Evolutionary conservation across 2,888 invertebrate species (phyloP).

Genomic region (Acanthosoma haemorrhoidale): DNA sequence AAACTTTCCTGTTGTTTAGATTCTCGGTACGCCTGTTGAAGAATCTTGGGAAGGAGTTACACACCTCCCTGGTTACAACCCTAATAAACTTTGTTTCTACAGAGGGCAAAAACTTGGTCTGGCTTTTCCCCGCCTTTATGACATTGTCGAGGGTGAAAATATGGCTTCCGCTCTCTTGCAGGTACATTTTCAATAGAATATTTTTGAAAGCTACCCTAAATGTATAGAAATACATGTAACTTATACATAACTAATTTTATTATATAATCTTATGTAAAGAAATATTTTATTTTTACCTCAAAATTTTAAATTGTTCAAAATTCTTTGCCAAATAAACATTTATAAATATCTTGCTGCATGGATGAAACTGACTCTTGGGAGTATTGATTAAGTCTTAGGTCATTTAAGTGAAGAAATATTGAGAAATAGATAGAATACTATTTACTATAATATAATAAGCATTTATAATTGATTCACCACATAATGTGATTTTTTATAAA

Average conservation of each 20-base stretch:
- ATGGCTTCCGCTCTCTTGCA: slow-evolving; percentile 76
- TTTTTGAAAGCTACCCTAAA: neutral
- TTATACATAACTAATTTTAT: neutral
- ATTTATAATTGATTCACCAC: too few relatives aligned
- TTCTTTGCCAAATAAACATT: too few relatives aligned
- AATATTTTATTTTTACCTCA: too few relatives aligned
- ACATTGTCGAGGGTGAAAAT: slow-evolving; percentile 79
- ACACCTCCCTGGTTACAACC: slow-evolving; percentile 77
- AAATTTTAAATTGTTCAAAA: too few relatives aligned
- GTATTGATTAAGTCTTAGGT: too few relatives aligned
- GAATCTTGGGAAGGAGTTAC: slow-evolving; percentile 90
- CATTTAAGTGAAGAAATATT: too few relatives aligned
- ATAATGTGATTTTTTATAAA: too few relatives aligned
- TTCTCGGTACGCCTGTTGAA: slow-evolving; percentile 91
- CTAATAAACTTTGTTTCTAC: slow-evolving; percentile 66
- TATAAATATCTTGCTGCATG: too few relatives aligned
- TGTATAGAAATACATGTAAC: neutral
- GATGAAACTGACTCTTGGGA: too few relatives aligned
- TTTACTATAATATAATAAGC: too few relatives aligned
- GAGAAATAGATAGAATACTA: too few relatives aligned
- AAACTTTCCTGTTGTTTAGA: slow-evolving; percentile 49
- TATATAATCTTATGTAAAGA: neutral
- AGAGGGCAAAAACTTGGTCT: slow-evolving; percentile 71
- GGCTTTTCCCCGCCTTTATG: slow-evolving; percentile 84
- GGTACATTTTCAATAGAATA: slow-evolving; percentile 43